Conservation (phyloP, 2,888 invertebrate genomes). For the Stenodema calcarata region DNA sequence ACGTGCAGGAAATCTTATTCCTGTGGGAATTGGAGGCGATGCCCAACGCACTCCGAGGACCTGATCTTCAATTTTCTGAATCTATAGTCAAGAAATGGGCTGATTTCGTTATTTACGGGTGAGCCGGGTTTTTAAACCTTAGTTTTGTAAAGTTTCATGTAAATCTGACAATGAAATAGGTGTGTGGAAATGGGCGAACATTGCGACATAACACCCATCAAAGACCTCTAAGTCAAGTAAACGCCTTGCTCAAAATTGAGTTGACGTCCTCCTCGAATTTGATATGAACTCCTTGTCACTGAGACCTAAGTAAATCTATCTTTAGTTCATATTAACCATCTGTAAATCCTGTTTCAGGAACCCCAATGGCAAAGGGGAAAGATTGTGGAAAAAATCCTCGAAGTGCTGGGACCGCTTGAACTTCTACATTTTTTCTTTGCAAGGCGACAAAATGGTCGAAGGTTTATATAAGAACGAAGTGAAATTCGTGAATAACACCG, state of each 20-base stretch:
- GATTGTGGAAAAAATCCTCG: background rate
- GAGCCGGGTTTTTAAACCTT: too few species aligned
- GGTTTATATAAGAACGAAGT: background rate
- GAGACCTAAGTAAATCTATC: too few species aligned
- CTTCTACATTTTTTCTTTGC: background rate
- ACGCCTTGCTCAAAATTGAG: too few species aligned
- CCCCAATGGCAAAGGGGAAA: background rate
- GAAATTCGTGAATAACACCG: background rate
- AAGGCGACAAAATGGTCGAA: background rate
- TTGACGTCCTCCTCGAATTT: too few species aligned
- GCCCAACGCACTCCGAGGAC: background rate
- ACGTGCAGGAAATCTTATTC: slow-evolving; percentile 48
- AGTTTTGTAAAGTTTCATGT: too few species aligned
- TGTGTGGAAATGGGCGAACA: too few species aligned
- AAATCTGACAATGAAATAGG: too few species aligned
- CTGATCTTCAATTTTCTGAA: slow-evolving; percentile 37
- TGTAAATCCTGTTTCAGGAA: background rate
- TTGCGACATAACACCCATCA: too few species aligned
- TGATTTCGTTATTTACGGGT: slow-evolving; percentile 43
- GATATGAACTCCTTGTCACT: too few species aligned
- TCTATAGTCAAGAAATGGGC: slow-evolving; percentile 25
- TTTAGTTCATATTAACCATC: background rate
- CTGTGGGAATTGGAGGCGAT: slow-evolving; percentile 20
- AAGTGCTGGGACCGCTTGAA: background rate
- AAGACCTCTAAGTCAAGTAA: too few species aligned